Evolutionary conservation across 2,888 invertebrate species (phyloP), one percentile per base, ranked within the genome.

Genomic region (Dryocosmus kuriphilus): DNA sequence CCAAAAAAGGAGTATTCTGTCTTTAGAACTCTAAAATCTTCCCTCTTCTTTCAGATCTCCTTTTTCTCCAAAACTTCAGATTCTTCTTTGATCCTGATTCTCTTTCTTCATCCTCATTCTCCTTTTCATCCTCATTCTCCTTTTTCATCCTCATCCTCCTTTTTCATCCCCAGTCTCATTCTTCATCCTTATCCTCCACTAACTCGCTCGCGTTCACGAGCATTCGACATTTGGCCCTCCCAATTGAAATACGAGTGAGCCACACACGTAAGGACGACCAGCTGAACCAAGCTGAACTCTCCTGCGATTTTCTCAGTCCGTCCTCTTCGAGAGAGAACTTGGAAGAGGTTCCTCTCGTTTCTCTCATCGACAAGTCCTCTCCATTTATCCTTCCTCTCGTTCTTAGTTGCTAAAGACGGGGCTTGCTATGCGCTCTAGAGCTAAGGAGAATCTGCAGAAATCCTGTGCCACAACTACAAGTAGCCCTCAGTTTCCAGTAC

Each of bases 191-290:
- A 22, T 76, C 74, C 65, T 55, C 65, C 32, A 46, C 19, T 32
- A 61, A 61, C 61, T 61, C 61, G 61, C 61, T 32, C 32, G 30
- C 61, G 61, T 61, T 61, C 32, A 8, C 7, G n/a, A 27, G 86
- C 85, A 88, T 87, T 89, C 87, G 86, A 87, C 86, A 88, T 89
- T 89, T 84, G 87, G 85, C 84, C 85, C 86, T 86, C 87, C 83
- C 88, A 86, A 88, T 88, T 88, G 88, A 89, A 89, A 89, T 88
- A 89, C 88, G 87, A 85, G 84, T 87, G 85, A 86, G 85, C 86
- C 86, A 83, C 84, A 84, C 85, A 84, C 84, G 82, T 79, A 84
- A 81, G 80, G 82, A 85, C 83, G 82, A 81, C 85, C 78, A 81
- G 84, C 83, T 84, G 83, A 83, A 83, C 82, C 82, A 51, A 81